Evolutionary conservation across 2,888 invertebrate species (phyloP).

Genomic region (Meiosimyza decipiens): DNA sequence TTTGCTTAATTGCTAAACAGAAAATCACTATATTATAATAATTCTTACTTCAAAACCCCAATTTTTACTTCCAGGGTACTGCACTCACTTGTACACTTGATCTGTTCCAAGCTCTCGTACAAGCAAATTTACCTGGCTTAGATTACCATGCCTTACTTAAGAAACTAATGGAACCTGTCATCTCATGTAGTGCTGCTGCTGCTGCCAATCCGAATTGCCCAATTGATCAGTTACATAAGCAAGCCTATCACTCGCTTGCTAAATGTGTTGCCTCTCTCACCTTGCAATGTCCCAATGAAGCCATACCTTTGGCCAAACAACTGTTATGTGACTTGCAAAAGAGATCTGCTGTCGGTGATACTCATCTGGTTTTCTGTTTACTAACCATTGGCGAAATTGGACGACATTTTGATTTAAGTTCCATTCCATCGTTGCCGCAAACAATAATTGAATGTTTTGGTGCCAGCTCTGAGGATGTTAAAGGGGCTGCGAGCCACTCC

Average conservation of each 20-base stretch:
- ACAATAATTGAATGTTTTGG: conserved; percentile 89
- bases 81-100: conserved; percentile 91
- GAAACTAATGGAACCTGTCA: conserved; percentile 79
- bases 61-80: conserved; percentile 72
- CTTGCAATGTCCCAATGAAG: conserved; percentile 79
- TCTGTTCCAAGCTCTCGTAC: conserved; percentile 91
- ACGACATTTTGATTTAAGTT: conserved; percentile 85
- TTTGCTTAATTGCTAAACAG: too few relatives aligned
- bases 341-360: conserved; percentile 71
- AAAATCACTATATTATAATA: too few relatives aligned
- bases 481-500: conserved; percentile 97
- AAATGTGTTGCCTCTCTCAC: conserved; percentile 96
- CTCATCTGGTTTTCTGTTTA: conserved; percentile 91
- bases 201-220: conserved; percentile 55
- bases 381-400: conserved; percentile 98
- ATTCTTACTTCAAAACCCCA: too few relatives aligned
- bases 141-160: conserved; percentile 84
- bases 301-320: conserved; percentile 74
- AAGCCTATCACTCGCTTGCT: conserved; percentile 94
- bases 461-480: conserved; percentile 94
- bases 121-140: conserved; percentile 82
- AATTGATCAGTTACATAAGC: conserved; percentile 72
- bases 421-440: conserved; percentile 79
- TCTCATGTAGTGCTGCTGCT: conserved; percentile 48
- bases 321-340: conserved; percentile 79